phyloP scores from a whole-genome alignment of 2,113 vertebrate genomes.

The Scytalopus superciliaris region DNA sequence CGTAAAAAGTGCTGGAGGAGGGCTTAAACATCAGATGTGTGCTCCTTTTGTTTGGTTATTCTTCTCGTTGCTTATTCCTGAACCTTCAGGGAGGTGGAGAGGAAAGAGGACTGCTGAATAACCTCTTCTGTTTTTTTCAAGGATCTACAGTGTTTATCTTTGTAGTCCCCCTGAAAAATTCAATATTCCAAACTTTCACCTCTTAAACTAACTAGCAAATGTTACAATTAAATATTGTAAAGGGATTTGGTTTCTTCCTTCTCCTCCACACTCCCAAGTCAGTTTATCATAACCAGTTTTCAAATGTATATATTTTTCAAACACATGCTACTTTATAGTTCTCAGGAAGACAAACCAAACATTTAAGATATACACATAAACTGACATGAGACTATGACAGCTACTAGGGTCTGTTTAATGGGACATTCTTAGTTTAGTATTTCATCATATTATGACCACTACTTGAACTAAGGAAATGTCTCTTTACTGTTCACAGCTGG shows the following conservation, averaged over 20 bases:
- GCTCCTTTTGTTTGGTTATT: constrained; percentile 36
- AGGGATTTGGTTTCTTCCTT: neutral
- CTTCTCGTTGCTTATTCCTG: constrained; percentile 52
- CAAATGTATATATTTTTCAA: neutral
- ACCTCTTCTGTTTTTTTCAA: neutral
- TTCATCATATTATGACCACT: neutral
- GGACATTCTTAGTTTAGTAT: neutral
- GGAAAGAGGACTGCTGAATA: constrained; percentile 19
- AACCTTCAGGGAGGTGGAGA: constrained; percentile 20
- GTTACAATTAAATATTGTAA: neutral
- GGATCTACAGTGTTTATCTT: neutral
- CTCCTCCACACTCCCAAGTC: neutral
- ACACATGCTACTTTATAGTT: neutral
- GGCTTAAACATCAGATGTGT: constrained; percentile 57
- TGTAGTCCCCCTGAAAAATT: neutral
- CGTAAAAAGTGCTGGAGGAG: constrained; percentile 70
- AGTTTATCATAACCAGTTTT: neutral
- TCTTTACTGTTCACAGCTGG: neutral
- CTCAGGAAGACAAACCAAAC: neutral
- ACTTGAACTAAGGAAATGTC: neutral
- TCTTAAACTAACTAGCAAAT: constrained; percentile 23
- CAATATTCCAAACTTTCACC: neutral
- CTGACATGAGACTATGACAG: neutral
- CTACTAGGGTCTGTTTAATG: neutral
- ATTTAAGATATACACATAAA: neutral